Percentiles rank a stretch among this genome's conserved stretches.
Conservation (phyloP, 2,888 invertebrate genomes). For the Iphiclides podalirius region DNA sequence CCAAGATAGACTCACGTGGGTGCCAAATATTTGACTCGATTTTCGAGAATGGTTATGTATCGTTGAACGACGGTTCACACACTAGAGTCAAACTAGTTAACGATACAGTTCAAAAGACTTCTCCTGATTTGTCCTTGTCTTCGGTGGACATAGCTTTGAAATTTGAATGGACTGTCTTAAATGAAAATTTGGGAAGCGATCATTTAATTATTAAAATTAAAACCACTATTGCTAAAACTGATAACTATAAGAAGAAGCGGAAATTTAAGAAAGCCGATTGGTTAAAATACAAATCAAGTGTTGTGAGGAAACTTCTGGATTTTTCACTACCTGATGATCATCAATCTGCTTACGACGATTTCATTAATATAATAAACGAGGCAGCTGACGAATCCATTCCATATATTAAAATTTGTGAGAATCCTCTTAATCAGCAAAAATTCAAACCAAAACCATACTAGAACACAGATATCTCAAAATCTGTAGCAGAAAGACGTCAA, state of each 20-base stretch:
- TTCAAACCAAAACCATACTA: too few species aligned
- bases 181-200: too few species aligned
- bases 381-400: too few species aligned
- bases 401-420: too few species aligned
- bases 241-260: background rate
- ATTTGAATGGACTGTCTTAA: too few species aligned
- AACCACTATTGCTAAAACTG: too few species aligned
- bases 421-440: too few species aligned
- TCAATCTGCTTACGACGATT: too few species aligned
- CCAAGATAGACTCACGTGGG: background rate
- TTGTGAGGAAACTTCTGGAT: background rate
- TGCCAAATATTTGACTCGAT: background rate
- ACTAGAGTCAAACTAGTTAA: background rate
- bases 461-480: too few species aligned
- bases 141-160: background rate
- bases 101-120: background rate
- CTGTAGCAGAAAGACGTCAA: too few species aligned
- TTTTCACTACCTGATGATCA: conserved; percentile 1
- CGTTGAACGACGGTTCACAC: background rate
- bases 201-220: too few species aligned
- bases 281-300: conserved; percentile 1
- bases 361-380: too few species aligned
- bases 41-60: background rate
- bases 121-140: background rate
- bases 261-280: background rate